These are phyloP conservation scores for Cynocephalus volans DNA, from an alignment of 2,113 vertebrate genomes.

Conservation along the genomic window DNA sequence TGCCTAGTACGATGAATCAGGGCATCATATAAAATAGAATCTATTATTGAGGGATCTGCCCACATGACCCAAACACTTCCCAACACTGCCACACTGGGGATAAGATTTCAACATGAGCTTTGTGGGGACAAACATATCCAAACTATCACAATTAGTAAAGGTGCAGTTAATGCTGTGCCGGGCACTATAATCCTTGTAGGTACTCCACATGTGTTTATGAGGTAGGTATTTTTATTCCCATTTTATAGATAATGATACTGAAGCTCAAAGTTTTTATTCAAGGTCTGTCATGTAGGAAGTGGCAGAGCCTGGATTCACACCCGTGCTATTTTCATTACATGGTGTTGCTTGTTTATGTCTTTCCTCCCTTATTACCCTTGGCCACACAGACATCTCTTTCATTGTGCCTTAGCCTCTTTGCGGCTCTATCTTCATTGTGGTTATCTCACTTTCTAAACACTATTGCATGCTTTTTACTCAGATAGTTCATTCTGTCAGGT, in stretches of 20 bases:
- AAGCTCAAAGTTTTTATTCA: not conserved
- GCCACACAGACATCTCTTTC: not conserved
- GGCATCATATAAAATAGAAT: not conserved
- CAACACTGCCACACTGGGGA: too few species aligned
- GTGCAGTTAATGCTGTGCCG: not conserved
- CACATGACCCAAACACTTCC: too few species aligned
- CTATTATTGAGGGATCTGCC: too few species aligned
- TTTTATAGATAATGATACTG: not conserved
- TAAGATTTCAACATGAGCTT: too few species aligned
- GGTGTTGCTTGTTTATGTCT: not conserved
- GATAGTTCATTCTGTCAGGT: not conserved
- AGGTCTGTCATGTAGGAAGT: not conserved
- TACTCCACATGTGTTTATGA: not conserved
- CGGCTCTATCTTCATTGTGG: not conserved
- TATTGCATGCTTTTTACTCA: not conserved
- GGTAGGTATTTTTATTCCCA: conserved; percentile 12
- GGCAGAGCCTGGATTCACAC: not conserved
- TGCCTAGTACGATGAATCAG: not conserved
- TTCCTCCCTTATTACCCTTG: not conserved
- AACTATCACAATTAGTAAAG: not conserved
- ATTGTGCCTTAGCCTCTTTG: not conserved
- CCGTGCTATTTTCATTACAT: not conserved
- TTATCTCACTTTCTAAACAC: conserved; percentile 14
- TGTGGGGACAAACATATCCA: too few species aligned
- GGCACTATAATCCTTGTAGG: not conserved